Base-by-base conservation (phyloP, 1,140 invertebrate genomes). In the Caenorhabditis remanei region DNA sequence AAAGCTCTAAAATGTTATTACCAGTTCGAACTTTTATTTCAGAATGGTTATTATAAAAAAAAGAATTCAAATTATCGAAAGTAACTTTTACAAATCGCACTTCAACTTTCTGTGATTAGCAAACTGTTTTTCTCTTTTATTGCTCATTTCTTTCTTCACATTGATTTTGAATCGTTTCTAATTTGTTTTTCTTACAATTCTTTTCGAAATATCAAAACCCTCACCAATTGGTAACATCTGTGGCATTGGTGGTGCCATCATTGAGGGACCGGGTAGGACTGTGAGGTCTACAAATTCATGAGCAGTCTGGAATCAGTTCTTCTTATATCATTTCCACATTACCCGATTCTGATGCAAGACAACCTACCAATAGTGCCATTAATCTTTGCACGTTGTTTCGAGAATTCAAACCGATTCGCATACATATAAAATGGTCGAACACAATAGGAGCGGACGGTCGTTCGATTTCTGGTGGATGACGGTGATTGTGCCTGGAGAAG, bases 401-500 rank as follows among this genome's bases (percentile, higher is more conserved):
- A 5, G 86, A 87, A 83, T 87, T 87, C 7, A 87, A 32, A 32
- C 86, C 86, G 13, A 87, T 87, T 5, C 86, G 61, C 86, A 87
- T 87, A 32, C 86, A 87, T 63, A 87, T 87, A 79, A 87, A 87
- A 32, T 87, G 86, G 48, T 87, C 86, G 50, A 87, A 87, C 9
- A 87, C 86, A 32, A 87, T 61, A 16, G 86, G 86, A 19, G 85
- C 56, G 16, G 85, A 67, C 7, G 85, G 85, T 55, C 46, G 46
- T 8, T 85, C 85, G 4, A 79, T n/a, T 50, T 79, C 71, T 24
- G 9, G 8, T 16, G 21, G 67, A 7, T 41, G 71, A 11, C 14
- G 71, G 13, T 11, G 3, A 14, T 53, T 11, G 9, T 53, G 50
- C 9, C 50, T 53, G 50, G 32, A 32, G 2, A 53, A 53, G n/a